Conservation (phyloP, 1,140 invertebrate species). For the Mylabris phalerata region DNA sequence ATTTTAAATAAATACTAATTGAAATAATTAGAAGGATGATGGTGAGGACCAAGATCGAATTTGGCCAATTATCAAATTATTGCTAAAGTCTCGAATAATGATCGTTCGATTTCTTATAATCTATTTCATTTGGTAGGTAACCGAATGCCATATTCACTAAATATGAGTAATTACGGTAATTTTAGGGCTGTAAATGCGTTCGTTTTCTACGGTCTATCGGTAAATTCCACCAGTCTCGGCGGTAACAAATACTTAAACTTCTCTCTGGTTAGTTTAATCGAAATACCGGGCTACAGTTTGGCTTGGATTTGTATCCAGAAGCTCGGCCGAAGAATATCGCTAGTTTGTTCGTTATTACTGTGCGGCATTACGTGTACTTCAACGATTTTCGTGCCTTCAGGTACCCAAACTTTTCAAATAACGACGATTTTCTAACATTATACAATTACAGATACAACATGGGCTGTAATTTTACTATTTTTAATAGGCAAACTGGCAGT, state of each 20-base stretch:
- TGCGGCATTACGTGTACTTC: constrained; percentile 50
- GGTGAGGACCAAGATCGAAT: constrained; percentile 23
- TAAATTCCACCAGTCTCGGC: constrained; percentile 59
- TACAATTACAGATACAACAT: constrained; percentile 39
- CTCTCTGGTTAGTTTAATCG: constrained; percentile 50
- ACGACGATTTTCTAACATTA: neutral
- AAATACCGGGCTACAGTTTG: constrained; percentile 54
- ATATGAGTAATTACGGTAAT: neutral
- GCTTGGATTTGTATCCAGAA: constrained; percentile 48
- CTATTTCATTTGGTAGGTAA: constrained; percentile 46
- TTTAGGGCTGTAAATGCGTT: constrained; percentile 60
- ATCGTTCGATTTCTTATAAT: constrained; percentile 44
- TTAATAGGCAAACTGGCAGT: constrained; percentile 59
- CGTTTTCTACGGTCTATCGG: constrained; percentile 65
- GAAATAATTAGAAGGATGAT: neutral
- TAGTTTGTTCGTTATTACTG: constrained; percentile 48
- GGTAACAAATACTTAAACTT: constrained; percentile 60
- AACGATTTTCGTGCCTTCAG: constrained; percentile 40
- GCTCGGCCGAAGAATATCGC: constrained; percentile 47
- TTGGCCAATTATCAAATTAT: constrained; percentile 39
- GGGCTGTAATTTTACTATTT: constrained; percentile 49
- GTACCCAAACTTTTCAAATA: constrained; percentile 19
- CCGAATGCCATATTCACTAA: neutral
- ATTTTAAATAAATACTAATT: neutral
- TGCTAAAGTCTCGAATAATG: constrained; percentile 45